Conservation (phyloP, 1,140 invertebrate species). For the Scylla paramamosain region DNA sequence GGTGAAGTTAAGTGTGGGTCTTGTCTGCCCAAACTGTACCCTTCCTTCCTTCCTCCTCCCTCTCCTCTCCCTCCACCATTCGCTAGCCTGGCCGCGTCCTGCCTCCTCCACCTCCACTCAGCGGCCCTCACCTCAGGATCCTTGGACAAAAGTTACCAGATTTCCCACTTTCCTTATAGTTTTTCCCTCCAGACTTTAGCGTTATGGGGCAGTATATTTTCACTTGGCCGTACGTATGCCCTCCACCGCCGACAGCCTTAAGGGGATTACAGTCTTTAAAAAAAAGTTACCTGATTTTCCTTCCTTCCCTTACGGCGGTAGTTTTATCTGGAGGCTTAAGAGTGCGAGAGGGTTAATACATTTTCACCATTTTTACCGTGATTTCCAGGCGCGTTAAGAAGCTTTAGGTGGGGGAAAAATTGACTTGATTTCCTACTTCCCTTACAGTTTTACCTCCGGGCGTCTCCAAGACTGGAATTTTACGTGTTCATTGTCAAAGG, state of each 20-base stretch:
- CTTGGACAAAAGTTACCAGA: background rate
- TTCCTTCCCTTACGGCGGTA: background rate
- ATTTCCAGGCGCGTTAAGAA: background rate
- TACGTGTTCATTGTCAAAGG: background rate
- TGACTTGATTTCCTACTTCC: background rate
- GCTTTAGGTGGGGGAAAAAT: background rate
- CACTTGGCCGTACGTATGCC: background rate
- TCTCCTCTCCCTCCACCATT: too few species aligned
- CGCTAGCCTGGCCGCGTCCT: background rate
- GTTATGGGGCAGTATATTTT: background rate
- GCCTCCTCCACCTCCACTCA: background rate
- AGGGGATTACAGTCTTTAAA: background rate
- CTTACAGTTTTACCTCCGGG: background rate
- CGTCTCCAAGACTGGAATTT: background rate
- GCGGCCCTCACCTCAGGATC: background rate
- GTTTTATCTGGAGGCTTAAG: background rate
- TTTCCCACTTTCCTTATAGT: background rate
- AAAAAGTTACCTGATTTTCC: background rate
- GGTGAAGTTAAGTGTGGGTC: background rate
- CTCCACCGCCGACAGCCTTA: background rate
- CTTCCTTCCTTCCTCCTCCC: background rate
- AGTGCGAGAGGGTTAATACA: background rate
- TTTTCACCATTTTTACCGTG: background rate
- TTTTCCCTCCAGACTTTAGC: background rate
- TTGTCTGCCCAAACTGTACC: background rate